Percentiles rank a stretch among this genome's conserved stretches.
These are phyloP conservation scores for Grapholita molesta DNA, from an alignment of 1,140 invertebrate genomes.

Conservation along the genomic window DNA sequence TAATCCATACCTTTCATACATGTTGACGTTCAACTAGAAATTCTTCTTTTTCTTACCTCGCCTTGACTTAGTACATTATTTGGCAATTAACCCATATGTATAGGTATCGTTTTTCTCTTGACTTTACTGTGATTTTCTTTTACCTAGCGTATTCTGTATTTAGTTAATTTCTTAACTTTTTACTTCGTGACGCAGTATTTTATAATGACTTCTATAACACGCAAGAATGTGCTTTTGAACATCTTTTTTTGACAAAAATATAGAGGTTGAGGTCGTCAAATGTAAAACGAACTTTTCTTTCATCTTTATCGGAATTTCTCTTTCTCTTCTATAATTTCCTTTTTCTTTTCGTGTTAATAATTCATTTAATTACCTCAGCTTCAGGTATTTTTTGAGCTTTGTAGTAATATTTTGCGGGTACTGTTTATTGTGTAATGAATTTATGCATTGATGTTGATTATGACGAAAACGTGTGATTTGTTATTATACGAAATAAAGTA, in stretches of 20 bases:
- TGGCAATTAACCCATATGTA: no score
- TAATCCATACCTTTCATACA: no score
- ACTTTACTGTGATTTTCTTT: conserved; percentile 19
- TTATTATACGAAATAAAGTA: conserved; percentile 13
- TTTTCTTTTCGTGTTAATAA: conserved; percentile 21
- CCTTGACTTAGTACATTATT: no score
- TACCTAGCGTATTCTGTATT: background rate
- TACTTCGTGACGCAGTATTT: conserved; percentile 8
- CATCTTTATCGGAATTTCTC: conserved; percentile 20
- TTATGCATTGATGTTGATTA: conserved; percentile 8
- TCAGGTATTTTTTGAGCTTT: conserved; percentile 36
- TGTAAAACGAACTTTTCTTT: conserved; percentile 30
- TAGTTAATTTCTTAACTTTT: background rate
- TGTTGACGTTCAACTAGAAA: no score
- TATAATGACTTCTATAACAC: conserved; percentile 10
- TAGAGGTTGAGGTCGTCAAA: conserved; percentile 70
- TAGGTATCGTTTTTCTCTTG: conserved; percentile 1
- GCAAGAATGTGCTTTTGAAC: conserved; percentile 20
- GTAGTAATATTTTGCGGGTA: conserved; percentile 4
- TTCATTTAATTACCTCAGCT: conserved; percentile 68
- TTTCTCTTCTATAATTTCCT: conserved; percentile 15
- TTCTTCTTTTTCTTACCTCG: no score
- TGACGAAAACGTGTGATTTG: background rate
- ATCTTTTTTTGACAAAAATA: conserved; percentile 42
- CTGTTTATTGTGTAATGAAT: conserved; percentile 11